Conservation (phyloP, 35 echinoderm and acorn worm species). For the Ptychodera flava region DNA sequence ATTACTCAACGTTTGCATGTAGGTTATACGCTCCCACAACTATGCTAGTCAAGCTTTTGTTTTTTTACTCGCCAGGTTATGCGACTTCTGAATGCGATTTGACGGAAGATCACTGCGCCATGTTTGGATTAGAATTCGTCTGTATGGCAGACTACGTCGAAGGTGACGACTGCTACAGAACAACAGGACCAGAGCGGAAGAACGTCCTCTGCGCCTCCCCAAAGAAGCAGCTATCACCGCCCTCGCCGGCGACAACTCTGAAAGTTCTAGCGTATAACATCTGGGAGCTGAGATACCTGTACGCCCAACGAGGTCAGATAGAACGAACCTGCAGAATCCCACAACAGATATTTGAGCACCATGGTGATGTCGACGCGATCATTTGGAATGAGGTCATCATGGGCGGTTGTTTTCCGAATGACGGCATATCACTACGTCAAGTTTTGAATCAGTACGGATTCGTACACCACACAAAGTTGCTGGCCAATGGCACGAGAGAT, state of each 20-base stretch:
- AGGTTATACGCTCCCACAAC: too few relatives aligned
- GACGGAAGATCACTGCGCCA: constrained; percentile 25
- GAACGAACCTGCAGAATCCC: constrained; percentile 65
- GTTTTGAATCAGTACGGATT: constrained; percentile 65
- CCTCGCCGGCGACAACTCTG: constrained; percentile 31
- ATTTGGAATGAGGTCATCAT: constrained; percentile 71
- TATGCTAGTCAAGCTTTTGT: too few relatives aligned
- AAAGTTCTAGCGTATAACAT: constrained; percentile 62
- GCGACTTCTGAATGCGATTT: neutral
- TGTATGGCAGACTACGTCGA: constrained; percentile 2
- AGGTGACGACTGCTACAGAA: neutral
- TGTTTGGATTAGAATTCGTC: constrained; percentile 39
- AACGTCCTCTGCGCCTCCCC: constrained; percentile 8
- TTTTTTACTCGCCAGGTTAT: neutral
- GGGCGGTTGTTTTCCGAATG: constrained; percentile 59
- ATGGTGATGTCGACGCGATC: constrained; percentile 56
- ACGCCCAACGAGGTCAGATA: constrained; percentile 31
- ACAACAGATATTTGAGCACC: constrained; percentile 25
- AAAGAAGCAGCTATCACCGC: neutral
- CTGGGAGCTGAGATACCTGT: constrained; percentile 44
- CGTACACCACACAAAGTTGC: constrained; percentile 32
- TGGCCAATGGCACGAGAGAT: constrained; percentile 20
- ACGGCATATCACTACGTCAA: constrained; percentile 32
- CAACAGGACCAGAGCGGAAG: neutral
- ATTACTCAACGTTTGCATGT: too few relatives aligned